Percentiles rank a stretch among this genome's conserved stretches.
Evolutionary conservation across 2,888 invertebrate genomes (phyloP).

Genomic region (Linnaemya tessellans): DNA sequence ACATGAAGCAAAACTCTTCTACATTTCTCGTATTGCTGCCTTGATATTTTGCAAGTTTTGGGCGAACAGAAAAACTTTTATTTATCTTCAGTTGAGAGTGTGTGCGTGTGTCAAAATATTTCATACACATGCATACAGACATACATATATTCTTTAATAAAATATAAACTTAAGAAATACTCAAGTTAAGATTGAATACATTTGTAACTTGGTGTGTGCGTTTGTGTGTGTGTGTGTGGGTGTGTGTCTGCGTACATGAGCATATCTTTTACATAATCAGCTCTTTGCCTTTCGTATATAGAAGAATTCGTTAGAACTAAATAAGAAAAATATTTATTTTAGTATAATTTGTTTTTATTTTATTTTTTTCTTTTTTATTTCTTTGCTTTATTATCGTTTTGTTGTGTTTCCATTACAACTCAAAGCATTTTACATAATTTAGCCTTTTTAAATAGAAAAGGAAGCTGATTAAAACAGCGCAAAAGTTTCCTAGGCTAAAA

Average conservation of each 20-base stretch:
- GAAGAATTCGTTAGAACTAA: constrained; percentile 28
- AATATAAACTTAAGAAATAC: constrained; percentile 45
- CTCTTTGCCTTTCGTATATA: constrained; percentile 19
- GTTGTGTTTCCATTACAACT: constrained; percentile 47
- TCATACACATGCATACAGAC: no score
- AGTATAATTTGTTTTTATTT: constrained; percentile 40
- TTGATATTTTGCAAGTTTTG: constrained; percentile 34
- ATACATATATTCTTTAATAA: constrained; percentile 40
- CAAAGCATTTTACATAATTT: constrained; percentile 67
- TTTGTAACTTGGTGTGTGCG: constrained; percentile 5
- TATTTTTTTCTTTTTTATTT: constrained; percentile 20
- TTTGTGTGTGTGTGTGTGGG: not conserved
- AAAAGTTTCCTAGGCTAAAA: constrained; percentile 53
- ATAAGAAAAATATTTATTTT: constrained; percentile 63
- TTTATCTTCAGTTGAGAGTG: constrained; percentile 13
- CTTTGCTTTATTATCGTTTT: constrained; percentile 30
- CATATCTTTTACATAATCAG: constrained; percentile 64
- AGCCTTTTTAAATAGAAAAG: constrained; percentile 53
- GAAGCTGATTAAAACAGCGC: constrained; percentile 9
- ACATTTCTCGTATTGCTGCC: not conserved
- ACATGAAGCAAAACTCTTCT: constrained; percentile 35
- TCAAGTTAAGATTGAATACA: constrained; percentile 43
- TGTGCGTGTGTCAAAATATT: constrained; percentile 32
- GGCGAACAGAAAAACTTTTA: constrained; percentile 50
- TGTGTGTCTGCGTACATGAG: constrained; percentile 1